Evolutionary conservation across 2,113 vertebrate species (phyloP), one percentile per base, ranked within the genome.

Genomic region (Scolopax mira): DNA sequence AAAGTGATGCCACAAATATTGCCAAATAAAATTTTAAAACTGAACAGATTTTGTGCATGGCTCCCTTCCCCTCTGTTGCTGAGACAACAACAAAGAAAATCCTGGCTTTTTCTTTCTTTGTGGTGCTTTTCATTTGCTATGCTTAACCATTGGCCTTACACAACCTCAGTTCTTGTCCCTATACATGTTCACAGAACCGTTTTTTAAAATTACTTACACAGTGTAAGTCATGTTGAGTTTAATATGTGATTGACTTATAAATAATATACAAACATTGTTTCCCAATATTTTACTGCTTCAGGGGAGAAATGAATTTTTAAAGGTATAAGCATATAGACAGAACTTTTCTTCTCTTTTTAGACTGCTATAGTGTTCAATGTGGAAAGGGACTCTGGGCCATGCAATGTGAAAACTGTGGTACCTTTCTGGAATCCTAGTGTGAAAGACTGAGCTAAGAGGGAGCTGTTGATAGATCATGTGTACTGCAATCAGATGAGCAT

Each of bases 1-100:
- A 89, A 89, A 69, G 16, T 18, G 49, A 77, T 70, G n/a, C 39
- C 54, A 79, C 62, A 85, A 95, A 79, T 93, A 90, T 79, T 90
- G 65, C 75, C 70, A 88, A 88, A 89, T 89, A 79, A 92, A 54
- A 46, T 10, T 82, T 87, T 95, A 82, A 79, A 82, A 65, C 54
- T 65, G 39, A 91, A 75, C 49, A 88, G 58, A 54, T 88, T 95
- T 91, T 93, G 62, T 4, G 9, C n/a, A 77, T 93, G 79, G n/a
- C 15, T 91, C 57, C 25, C 83, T 79, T 83, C 22, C 11, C 5
- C 3, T 79, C 58, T 51, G 4, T 87, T 89, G 81, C 13, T 57
- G 31, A 89, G 62, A 69, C 31, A 67, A 7, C 31, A 79, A 57
- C 74, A 85, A 66, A 65, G 18, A 92, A 92, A 94, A 58, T 49